Base-by-base conservation (phyloP, 1,140 invertebrate genomes). In the Ips typographus region DNA sequence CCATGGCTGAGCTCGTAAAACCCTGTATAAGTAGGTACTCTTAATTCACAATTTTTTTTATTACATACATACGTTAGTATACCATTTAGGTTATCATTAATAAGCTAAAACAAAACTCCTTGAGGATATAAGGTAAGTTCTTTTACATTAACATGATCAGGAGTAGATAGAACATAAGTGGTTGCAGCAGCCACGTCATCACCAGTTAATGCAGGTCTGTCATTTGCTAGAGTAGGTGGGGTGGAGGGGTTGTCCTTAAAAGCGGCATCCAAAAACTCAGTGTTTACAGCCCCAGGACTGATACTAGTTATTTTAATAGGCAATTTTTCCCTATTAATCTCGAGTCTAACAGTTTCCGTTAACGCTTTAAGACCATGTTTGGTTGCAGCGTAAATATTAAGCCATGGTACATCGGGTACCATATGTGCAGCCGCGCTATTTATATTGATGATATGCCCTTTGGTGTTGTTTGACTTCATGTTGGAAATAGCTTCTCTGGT, bases 341-440 rank as follows among this genome's bases (percentile, higher is more conserved):
- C 86, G 39, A 79, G 74, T 8, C 86, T 80, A 47, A 88, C 77
- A 42, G 84, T 85, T 73, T 89, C 86, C 3, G 84, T 83, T 58
- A 89, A 78, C n/a, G 85, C 84, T 8, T 79, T 83, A 2, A 89
- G 80, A 2, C 86, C 86, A 76, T 82, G 82, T 76, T 89, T 89
- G 7, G 83, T 85, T 2, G 85, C 86, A 44, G 82, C 77, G 77
- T 88, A 89, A 58, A 88, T 82, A 71, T 84, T 84, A 0, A 80
- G 72, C 1, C 57, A 65, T 8, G 71, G 56, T 42, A 65, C 36
- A 40, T 69, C 53, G 4, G 43, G 1, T 84, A 44, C 36, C 51
- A 40, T 44, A 41, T 72, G 63, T 76, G 73, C 73, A 74, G 78
- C 61, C 5, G 73, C 22, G 61, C 64, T 72, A 40, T 70, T 74